Evolutionary conservation across 1,140 invertebrate genomes (phyloP).

Genomic region (Trigoniulus corallinus): DNA sequence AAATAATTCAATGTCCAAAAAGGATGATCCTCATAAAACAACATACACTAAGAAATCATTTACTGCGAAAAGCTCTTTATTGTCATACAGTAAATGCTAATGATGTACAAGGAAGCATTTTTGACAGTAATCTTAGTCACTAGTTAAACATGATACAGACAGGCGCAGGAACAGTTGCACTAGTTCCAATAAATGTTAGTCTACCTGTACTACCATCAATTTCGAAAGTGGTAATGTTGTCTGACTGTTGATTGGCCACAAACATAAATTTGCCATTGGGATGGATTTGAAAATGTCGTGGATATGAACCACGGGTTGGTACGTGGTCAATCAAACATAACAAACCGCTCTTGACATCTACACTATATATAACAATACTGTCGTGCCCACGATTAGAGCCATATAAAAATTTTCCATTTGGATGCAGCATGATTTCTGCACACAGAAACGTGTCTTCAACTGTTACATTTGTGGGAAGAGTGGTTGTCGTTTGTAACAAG

Average conservation of each 20-base stretch:
- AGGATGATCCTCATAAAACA: too few relatives aligned
- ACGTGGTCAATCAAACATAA: background rate
- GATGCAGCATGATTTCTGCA: background rate
- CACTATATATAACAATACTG: background rate
- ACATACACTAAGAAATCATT: too few relatives aligned
- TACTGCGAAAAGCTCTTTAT: too few relatives aligned
- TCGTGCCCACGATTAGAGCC: background rate
- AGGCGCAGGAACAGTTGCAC: background rate
- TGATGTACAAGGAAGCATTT: too few relatives aligned
- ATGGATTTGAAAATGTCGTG: background rate
- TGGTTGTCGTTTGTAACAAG: background rate
- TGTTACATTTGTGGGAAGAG: background rate
- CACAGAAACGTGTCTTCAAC: background rate
- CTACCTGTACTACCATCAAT: background rate
- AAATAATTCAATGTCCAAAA: too few relatives aligned
- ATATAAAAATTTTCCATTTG: background rate
- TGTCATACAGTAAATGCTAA: too few relatives aligned
- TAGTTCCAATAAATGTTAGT: background rate
- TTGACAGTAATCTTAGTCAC: too few relatives aligned
- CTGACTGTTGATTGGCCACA: background rate
- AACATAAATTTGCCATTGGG: background rate
- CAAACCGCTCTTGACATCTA: background rate
- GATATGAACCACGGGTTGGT: background rate
- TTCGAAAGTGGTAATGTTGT: background rate
- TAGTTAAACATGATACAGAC: too few relatives aligned